A percentile compares a stretch with the other conserved stretches of the same genome.
Evolutionary conservation across 2,888 invertebrate species (phyloP).

Genomic region (Exocentrus adspersus): DNA sequence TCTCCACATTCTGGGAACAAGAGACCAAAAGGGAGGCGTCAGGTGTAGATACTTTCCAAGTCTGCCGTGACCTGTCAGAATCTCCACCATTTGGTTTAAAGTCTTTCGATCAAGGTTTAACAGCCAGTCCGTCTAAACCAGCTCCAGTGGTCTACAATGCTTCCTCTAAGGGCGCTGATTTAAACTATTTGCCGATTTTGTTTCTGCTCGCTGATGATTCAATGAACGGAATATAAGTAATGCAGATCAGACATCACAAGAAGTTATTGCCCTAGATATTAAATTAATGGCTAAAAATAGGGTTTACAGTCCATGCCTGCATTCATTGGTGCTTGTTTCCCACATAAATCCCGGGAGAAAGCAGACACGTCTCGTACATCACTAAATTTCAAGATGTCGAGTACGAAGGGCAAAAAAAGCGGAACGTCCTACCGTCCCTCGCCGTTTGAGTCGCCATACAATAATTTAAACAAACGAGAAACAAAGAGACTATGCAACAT

Average conservation of each 20-base stretch:
- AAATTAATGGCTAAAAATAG: background rate
- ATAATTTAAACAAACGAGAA: slow-evolving; percentile 36
- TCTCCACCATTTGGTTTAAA: no score
- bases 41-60: no score
- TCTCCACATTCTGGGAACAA: no score
- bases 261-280: no score
- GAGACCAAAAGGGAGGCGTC: no score
- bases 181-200: no score
- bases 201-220: no score
- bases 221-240: slow-evolving; percentile 22
- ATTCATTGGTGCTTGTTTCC: slow-evolving; percentile 4
- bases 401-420: slow-evolving; percentile 17
- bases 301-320: background rate
- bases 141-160: no score
- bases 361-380: slow-evolving; percentile 29
- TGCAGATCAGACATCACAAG: background rate
- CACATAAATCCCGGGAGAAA: slow-evolving; percentile 23
- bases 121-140: no score
- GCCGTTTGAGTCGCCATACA: slow-evolving; percentile 34
- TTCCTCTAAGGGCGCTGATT: no score
- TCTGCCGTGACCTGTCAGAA: no score
- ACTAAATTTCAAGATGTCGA: slow-evolving; percentile 29
- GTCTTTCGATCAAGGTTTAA: no score
- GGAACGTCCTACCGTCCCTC: slow-evolving; percentile 15
- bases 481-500: slow-evolving; percentile 36